phyloP scores from a whole-genome alignment of 2,888 invertebrate species.

The Lasioglossum malachurum region DNA sequence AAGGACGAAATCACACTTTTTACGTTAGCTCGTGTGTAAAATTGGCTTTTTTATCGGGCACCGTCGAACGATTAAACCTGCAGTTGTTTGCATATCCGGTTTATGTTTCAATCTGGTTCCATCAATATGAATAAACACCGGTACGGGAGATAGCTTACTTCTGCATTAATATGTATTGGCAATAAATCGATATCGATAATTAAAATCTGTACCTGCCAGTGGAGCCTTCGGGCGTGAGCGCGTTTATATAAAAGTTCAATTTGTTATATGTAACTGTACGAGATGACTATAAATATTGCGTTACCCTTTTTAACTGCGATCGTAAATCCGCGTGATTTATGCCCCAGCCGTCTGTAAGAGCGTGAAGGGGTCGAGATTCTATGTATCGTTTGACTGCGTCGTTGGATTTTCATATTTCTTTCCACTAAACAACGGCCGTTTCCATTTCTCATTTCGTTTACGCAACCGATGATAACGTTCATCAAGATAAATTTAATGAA shows the following conservation, averaged over 20 bases:
- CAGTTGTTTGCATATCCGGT: conserved; percentile 81
- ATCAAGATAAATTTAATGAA: neutral
- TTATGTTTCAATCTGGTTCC: conserved; percentile 82
- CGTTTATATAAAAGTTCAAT: conserved; percentile 84
- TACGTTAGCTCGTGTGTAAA: conserved; percentile 35
- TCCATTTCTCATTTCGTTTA: conserved; percentile 29
- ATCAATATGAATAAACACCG: conserved; percentile 82
- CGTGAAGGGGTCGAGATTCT: conserved; percentile 53
- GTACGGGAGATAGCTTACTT: conserved; percentile 75
- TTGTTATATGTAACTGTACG: conserved; percentile 83
- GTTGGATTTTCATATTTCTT: conserved; percentile 71
- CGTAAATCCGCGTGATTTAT: conserved; percentile 84
- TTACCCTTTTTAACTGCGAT: conserved; percentile 82
- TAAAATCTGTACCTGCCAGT: conserved; percentile 80
- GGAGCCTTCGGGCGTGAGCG: conserved; percentile 56
- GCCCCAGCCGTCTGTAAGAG: conserved; percentile 68
- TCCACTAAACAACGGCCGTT: conserved; percentile 44
- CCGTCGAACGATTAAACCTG: conserved; percentile 69
- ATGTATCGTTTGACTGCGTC: conserved; percentile 64
- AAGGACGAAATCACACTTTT: conserved; percentile 43
- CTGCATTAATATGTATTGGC: conserved; percentile 83
- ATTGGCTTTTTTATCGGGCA: conserved; percentile 49
- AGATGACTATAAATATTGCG: conserved; percentile 84
- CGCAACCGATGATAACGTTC: conserved; percentile 10
- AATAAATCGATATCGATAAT: conserved; percentile 85